Percentiles rank a stretch among this genome's conserved stretches.
phyloP scores from a whole-genome alignment of 2,797 vertebrate genomes.

The Chelonia mydas region DNA sequence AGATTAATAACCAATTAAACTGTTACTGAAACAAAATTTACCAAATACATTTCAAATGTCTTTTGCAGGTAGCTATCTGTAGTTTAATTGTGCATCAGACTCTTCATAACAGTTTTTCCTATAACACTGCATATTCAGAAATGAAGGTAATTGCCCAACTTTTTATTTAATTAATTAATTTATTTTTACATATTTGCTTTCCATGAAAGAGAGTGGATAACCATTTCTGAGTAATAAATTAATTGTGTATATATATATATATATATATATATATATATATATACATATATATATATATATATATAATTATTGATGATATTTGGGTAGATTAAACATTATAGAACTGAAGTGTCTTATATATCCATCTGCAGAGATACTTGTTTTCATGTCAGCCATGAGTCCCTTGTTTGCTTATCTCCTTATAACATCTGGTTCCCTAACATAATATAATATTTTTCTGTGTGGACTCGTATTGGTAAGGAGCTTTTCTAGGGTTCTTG shows the following conservation, averaged over 20 bases:
- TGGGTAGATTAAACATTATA: not conserved
- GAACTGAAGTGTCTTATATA: not conserved
- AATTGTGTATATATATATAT: not conserved
- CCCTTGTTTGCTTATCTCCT: not conserved
- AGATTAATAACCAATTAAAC: not conserved
- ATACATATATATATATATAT: not conserved
- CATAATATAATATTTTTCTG: not conserved
- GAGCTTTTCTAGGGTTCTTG: not conserved
- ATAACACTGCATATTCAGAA: too few relatives aligned
- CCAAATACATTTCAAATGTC: not conserved
- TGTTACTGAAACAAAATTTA: not conserved
- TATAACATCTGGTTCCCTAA: not conserved
- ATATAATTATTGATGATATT: not conserved
- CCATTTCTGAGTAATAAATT: not conserved
- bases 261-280: too few relatives aligned
- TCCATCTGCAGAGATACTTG: not conserved
- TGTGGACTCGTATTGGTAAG: not conserved
- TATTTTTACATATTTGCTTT: not conserved
- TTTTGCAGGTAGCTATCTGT: not conserved
- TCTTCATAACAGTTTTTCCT: too few relatives aligned
- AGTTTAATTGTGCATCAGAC: accelerated
- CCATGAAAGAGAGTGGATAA: accelerated
- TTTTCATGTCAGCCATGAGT: not conserved
- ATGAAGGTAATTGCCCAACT: too few relatives aligned
- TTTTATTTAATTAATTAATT: accelerated